Base-by-base conservation (phyloP, 2,113 vertebrate species). In the Pleuronectes platessa region DNA sequence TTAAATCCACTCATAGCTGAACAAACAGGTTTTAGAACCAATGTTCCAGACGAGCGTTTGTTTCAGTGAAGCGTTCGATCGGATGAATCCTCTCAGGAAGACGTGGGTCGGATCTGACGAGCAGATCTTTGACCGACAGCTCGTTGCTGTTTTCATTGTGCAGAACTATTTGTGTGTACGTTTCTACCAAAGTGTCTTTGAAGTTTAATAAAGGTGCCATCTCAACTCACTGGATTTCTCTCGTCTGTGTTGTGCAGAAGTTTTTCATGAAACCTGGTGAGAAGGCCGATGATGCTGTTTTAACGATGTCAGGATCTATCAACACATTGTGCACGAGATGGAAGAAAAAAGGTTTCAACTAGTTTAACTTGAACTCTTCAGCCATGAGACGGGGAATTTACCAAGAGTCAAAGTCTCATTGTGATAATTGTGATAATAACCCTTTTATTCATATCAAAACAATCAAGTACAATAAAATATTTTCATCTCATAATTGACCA, bases 391-490 rank as follows among this genome's bases (percentile, higher is more conserved):
- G 5, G 27, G 31, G 31, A 31, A 31, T 31, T 7, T 31, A 31
- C 27, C 27, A 31, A 31, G 31, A 31, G 31, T 31, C 31, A 31
- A 31, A 31, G 31, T 56, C 21, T 56, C 54, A 24, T 13, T 13
- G n/a, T 56, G 54, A 8, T 75, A 49, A 24, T 13, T 13, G n/a
- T 56, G 54, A 8, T 75, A 49, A 58, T 74, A 75, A 78, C 78
- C 2, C 5, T 92, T 63, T 92, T 86, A 88, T 89, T 90, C 23
- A 86, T 92, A 90, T 90, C 84, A 92, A 92, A 92, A 92, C 82
- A 85, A 73, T 79, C 24, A 87, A 84, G 78, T 89, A 89, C 86
- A 88, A 89, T 89, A 92, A 92, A 92, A 92, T 92, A 92, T 88
- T 90, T 66, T 74, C 80, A 82, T 92, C 86, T 90, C 87, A 87